A percentile compares a stretch with the other conserved stretches of the same genome.
Evolutionary conservation across 2,113 vertebrate species (phyloP).

Genomic region (Loxodonta africana): DNA sequence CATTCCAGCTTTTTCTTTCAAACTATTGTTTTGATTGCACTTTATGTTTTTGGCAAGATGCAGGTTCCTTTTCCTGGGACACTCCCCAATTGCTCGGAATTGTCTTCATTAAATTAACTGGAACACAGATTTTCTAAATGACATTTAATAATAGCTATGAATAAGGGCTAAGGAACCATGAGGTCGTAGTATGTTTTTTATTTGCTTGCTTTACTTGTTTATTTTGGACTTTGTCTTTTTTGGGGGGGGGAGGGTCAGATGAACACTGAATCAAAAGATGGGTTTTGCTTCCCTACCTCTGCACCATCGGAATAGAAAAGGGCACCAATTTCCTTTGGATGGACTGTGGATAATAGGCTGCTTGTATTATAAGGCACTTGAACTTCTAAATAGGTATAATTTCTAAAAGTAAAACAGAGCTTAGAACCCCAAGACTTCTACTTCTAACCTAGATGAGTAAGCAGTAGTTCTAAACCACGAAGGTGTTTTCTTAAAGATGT

Average conservation of each 20-base stretch:
- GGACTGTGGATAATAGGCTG: neutral
- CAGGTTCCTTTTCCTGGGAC: constrained; percentile 60
- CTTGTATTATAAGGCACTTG: neutral
- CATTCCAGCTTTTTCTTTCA: constrained; percentile 55
- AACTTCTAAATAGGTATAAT: neutral
- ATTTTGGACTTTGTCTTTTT: neutral
- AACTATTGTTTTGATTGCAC: constrained; percentile 46
- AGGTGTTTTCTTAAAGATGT: neutral
- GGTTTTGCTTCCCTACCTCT: neutral
- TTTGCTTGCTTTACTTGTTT: neutral
- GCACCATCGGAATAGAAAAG: neutral
- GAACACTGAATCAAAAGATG: neutral
- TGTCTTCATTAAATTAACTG: constrained; percentile 56
- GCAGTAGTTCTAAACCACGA: constrained; percentile 15
- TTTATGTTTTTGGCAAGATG: constrained; percentile 66
- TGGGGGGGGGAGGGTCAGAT: neutral
- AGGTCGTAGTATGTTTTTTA: neutral
- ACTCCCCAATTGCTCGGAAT: constrained; percentile 69
- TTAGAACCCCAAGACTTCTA: neutral
- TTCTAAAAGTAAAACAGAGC: constrained; percentile 21
- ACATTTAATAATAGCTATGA: constrained; percentile 50
- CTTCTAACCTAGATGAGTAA: neutral
- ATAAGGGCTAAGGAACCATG: neutral
- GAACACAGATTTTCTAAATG: constrained; percentile 64
- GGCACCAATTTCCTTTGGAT: neutral